phyloP scores from a whole-genome alignment of 2,797 vertebrate genomes.

The Gila robusta region DNA sequence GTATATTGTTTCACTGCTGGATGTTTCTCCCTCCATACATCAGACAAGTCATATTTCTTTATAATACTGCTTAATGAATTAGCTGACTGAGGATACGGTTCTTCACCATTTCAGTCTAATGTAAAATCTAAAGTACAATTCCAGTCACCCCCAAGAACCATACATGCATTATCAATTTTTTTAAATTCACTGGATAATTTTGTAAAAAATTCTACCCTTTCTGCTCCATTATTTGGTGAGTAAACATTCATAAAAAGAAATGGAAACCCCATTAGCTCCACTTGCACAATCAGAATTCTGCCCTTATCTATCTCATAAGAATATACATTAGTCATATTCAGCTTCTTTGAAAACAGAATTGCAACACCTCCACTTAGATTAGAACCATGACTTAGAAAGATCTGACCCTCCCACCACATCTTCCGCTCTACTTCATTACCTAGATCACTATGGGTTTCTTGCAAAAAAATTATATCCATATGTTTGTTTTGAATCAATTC shows the following conservation, averaged over 20 bases:
- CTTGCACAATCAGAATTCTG: neutral
- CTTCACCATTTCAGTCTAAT: no score
- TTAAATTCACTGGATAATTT: no score
- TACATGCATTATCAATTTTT: no score
- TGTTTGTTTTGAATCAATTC: conserved; percentile 7
- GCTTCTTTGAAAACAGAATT: neutral
- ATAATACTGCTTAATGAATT: no score
- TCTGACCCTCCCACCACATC: conserved; percentile 1
- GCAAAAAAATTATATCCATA: neutral
- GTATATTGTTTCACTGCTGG: no score
- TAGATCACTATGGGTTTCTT: neutral
- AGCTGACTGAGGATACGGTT: no score
- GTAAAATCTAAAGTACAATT: no score
- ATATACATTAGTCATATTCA: neutral
- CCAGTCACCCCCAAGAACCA: no score
- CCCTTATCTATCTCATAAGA: conserved; percentile 3
- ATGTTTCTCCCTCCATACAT: no score
- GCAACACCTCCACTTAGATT: neutral
- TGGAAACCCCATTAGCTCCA: neutral
- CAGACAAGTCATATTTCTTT: no score
- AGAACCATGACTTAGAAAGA: neutral
- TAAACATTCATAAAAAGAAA: neutral
- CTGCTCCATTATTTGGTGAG: neutral
- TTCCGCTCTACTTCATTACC: neutral
- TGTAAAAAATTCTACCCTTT: no score